Conservation (phyloP, 2,113 vertebrate genomes). For the Cairina moschata region DNA sequence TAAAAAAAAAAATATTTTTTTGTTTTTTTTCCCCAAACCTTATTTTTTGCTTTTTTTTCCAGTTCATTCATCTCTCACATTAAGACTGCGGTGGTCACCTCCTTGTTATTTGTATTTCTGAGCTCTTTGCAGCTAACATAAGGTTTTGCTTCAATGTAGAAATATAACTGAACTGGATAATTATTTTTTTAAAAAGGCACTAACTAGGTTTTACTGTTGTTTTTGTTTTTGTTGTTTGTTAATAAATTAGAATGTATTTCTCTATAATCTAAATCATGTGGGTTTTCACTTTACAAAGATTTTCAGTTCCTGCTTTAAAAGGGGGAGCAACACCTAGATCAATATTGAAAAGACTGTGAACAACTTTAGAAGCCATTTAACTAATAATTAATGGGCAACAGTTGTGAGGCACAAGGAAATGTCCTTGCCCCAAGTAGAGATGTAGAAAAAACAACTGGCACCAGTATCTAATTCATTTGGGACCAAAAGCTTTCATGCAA, state of each 20-base stretch:
- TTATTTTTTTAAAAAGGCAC: not conserved
- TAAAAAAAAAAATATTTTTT: too few relatives aligned
- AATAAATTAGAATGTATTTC: not conserved
- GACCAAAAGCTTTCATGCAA: not conserved
- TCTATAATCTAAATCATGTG: not conserved
- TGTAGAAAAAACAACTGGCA: not conserved
- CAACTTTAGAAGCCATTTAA: not conserved
- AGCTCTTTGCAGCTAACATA: not conserved
- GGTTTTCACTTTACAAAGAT: not conserved
- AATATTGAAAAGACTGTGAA: not conserved
- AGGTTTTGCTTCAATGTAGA: not conserved
- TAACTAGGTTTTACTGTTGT: not conserved
- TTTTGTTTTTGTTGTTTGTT: not conserved
- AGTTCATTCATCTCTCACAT: not conserved
- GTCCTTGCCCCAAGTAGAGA: not conserved
- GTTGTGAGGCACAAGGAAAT: not conserved
- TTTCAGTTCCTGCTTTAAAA: not conserved
- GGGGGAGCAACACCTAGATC: not conserved
- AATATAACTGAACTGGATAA: not conserved
- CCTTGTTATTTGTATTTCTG: not conserved
- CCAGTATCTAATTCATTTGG: not conserved
- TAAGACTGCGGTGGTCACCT: not conserved
- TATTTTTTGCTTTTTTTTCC: too few relatives aligned
- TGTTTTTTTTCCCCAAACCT: too few relatives aligned
- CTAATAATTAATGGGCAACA: not conserved